Base-by-base conservation (phyloP, 2,113 vertebrate genomes). In the Dicerorhinus sumatrensis region DNA sequence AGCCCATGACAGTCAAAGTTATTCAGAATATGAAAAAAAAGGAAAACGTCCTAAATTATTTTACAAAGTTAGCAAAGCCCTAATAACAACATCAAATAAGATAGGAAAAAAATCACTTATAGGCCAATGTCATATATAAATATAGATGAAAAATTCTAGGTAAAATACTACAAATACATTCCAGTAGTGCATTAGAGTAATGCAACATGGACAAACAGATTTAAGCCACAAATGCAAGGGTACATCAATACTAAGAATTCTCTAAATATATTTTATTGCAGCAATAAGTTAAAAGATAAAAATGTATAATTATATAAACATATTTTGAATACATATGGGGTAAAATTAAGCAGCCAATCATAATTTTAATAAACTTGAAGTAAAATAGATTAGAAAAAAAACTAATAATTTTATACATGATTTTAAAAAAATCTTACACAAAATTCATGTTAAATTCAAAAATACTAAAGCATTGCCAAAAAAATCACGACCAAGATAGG, bases 381-480 rank as follows among this genome's bases (percentile, higher is more conserved):
- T 60, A 72, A 75, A 63, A 85, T 7, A 69, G 23, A 60, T 62
- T 79, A 48, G 29, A 42, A 42, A 13, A 65, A 70, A 94, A 60
- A 42, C 25, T 33, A 27, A 84, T 54, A 48, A 48, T 48, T 48
- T 8, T 48, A 48, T 10, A 48, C 48, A 48, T 48, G 8, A 10
- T 48, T 48, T 48, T 10, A 12, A 48, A 48, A 48, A 62, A 92
- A 83, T 5, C 23, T 16, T 48, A 56, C 17, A 56, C 4, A 80
- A 72, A 96, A 93, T 36, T 96, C 63, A 80, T 27, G 23, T 73
- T 72, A 80, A 80, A 73, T 91, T 90, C 23, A 72, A 96, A 90
- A 94, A 58, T 79, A 36, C 39, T 33, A 73, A 69, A 70, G 42
- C 21, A 51, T 12, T 91, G 33, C 42, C 51, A 51, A 51, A 81